phyloP scores from a whole-genome alignment of 2,888 invertebrate species.

The Drosophila kuntzei region DNA sequence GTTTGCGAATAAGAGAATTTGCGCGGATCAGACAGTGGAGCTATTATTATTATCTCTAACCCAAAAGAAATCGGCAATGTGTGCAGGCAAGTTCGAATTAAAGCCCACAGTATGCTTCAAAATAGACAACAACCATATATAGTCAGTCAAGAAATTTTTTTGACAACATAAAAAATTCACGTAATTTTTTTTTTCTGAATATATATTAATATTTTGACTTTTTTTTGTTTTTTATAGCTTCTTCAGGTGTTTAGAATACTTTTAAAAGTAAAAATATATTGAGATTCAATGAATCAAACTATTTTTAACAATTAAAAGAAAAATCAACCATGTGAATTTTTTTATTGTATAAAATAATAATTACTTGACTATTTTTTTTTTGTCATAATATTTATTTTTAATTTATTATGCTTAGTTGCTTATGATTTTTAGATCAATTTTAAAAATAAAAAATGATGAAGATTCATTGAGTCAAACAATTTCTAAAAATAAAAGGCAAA shows the following conservation, averaged over 20 bases:
- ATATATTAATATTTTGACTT: neutral
- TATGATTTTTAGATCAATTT: too few species aligned
- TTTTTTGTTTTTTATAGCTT: neutral
- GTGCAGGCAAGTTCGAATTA: neutral
- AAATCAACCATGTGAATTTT: too few species aligned
- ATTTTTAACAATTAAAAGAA: too few species aligned
- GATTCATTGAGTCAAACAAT: neutral
- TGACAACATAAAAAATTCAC: too few species aligned
- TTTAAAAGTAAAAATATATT: too few species aligned
- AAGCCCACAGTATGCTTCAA: neutral
- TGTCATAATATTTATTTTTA: too few species aligned
- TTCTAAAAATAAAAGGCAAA: neutral
- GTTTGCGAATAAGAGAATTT: conserved; percentile 53
- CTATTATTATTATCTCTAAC: conserved; percentile 20
- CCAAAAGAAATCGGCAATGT: conserved; percentile 1
- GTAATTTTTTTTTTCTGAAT: too few species aligned
- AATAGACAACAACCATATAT: neutral
- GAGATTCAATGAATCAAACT: too few species aligned
- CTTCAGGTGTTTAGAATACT: too few species aligned
- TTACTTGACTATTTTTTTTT: too few species aligned
- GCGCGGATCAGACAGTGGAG: conserved; percentile 36
- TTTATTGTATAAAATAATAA: too few species aligned
- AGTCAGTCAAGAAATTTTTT: neutral
- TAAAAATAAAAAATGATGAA: neutral
- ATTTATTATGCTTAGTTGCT: too few species aligned